Evolutionary conservation across 1,140 invertebrate genomes (phyloP).

Genomic region (Magallana gigas): DNA sequence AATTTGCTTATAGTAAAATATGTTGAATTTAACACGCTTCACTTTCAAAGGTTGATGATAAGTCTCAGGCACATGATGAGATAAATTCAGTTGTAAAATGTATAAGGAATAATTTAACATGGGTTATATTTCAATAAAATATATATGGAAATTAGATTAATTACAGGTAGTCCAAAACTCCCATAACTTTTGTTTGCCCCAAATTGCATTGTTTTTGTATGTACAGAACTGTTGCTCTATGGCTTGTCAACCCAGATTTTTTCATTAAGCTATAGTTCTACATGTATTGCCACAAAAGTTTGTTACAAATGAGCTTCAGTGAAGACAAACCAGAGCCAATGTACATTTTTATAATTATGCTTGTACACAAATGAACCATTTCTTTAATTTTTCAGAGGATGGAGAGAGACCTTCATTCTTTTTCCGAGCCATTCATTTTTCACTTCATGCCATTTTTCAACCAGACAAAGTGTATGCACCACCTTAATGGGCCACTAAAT

Average conservation of each 20-base stretch:
- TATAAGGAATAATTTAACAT: not conserved
- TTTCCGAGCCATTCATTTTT: not conserved
- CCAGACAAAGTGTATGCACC: not conserved
- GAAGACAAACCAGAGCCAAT: not conserved
- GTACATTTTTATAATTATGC: not conserved
- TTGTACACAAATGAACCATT: not conserved
- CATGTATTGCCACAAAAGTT: too few species aligned
- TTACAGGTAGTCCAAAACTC: too few species aligned
- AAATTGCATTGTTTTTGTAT: not conserved
- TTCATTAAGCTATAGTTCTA: too few species aligned
- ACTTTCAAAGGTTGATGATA: too few species aligned
- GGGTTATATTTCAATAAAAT: not conserved
- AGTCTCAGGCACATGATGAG: too few species aligned
- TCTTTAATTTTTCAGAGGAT: not conserved
- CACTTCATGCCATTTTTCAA: not conserved
- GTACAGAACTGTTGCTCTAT: not conserved
- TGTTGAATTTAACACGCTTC: too few species aligned
- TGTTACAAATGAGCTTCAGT: not conserved
- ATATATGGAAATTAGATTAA: too few species aligned
- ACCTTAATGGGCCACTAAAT: not conserved
- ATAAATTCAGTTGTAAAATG: not conserved
- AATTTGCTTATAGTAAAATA: too few species aligned
- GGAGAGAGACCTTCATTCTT: not conserved
- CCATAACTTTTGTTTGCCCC: not conserved
- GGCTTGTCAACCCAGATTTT: too few species aligned